These are phyloP conservation scores for Sitophilus oryzae DNA, from an alignment of 1,140 invertebrate species.

Conservation along the genomic window DNA sequence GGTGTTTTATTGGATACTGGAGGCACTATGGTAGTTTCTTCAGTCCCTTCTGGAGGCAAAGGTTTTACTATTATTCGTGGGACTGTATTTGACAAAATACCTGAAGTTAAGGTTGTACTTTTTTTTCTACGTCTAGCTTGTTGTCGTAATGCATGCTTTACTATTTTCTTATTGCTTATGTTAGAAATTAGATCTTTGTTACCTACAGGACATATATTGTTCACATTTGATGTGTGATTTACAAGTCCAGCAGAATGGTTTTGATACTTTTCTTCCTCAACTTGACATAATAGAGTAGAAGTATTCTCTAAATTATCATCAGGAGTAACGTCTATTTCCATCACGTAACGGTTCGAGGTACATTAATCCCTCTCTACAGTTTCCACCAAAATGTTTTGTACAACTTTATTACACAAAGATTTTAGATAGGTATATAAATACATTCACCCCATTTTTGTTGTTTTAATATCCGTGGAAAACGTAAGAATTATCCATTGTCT, in stretches of 20 bases:
- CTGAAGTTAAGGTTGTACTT: constrained; percentile 67
- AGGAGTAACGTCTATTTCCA: constrained; percentile 44
- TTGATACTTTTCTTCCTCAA: constrained; percentile 31
- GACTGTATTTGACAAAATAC: constrained; percentile 55
- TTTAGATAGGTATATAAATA: constrained; percentile 11
- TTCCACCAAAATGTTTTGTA: constrained; percentile 9
- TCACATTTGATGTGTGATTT: not conserved
- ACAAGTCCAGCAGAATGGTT: constrained; percentile 15
- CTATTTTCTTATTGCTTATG: constrained; percentile 47
- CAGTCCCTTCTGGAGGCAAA: constrained; percentile 54
- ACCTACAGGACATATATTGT: constrained; percentile 7
- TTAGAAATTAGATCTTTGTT: constrained; percentile 12
- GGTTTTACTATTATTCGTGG: constrained; percentile 67
- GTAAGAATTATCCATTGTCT: constrained; percentile 1
- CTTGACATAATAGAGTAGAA: constrained; percentile 29
- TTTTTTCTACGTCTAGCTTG: constrained; percentile 72
- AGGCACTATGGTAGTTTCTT: constrained; percentile 44
- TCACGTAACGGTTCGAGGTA: constrained; percentile 30
- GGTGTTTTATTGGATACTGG: constrained; percentile 46
- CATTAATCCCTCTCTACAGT: constrained; percentile 17
- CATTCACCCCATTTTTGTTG: constrained; percentile 31
- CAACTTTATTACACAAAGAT: constrained; percentile 24
- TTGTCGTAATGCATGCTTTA: constrained; percentile 67
- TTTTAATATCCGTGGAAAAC: not conserved
- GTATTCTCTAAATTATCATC: constrained; percentile 33